Evolutionary conservation across 2,113 vertebrate species (phyloP).

Genomic region (Sarotherodon lohbergeri): DNA sequence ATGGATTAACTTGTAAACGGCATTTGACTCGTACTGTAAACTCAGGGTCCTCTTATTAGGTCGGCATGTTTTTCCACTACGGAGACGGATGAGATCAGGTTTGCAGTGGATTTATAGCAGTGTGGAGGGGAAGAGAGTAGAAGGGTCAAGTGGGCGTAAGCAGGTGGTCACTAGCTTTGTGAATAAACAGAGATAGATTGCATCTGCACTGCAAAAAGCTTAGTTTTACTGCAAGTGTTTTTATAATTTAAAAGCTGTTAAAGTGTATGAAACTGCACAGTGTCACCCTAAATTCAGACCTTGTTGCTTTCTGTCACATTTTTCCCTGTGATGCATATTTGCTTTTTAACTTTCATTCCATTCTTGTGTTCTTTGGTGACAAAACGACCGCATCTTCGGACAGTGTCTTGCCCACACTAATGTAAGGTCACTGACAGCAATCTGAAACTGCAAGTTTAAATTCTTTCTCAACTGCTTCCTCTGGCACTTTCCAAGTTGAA

Average conservation of each 20-base stretch:
- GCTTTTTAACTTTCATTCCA: not conserved
- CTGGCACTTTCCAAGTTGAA: constrained; percentile 5
- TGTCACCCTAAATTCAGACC: not conserved
- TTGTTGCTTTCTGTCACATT: not conserved
- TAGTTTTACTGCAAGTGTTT: not conserved
- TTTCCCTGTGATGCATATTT: not conserved
- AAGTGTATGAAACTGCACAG: not conserved
- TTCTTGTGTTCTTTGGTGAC: not conserved
- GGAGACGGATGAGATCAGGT: constrained; percentile 1
- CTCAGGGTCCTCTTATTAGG: not conserved
- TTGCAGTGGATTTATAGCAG: not conserved
- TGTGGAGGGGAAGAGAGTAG: not conserved
- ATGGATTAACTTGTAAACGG: constrained; percentile 37
- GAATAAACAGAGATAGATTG: not conserved
- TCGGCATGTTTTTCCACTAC: not conserved
- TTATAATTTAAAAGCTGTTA: not conserved
- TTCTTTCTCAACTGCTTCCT: not conserved
- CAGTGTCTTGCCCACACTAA: not conserved
- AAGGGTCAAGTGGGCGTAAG: constrained; percentile 15
- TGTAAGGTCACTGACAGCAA: not conserved
- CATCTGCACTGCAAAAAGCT: not conserved
- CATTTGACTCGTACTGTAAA: constrained; percentile 34
- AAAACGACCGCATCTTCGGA: not conserved
- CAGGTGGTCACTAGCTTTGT: constrained; percentile 20
- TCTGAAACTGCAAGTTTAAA: constrained; percentile 4